Conservation (phyloP, 92 coral and sea anemone genomes). For the Plumapathes pennacea region DNA sequence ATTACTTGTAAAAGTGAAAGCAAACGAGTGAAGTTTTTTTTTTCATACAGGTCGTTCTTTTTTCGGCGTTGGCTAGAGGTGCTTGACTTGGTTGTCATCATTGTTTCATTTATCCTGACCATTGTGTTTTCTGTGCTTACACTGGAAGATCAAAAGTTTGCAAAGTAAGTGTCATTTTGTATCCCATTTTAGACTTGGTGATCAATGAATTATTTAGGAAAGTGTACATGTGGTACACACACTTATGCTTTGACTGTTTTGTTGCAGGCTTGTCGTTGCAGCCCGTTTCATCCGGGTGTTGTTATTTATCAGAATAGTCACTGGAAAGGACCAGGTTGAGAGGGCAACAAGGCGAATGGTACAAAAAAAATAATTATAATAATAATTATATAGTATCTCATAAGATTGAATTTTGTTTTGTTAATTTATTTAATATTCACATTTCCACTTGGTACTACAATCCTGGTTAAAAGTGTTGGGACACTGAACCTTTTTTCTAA, state of each 20-base stretch:
- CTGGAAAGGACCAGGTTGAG: conserved; percentile 92
- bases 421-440: background rate
- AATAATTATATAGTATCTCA: too few relatives aligned
- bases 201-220: too few relatives aligned
- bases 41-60: conserved; percentile 62
- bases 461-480: too few relatives aligned
- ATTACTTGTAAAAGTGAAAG: background rate
- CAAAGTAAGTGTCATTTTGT: conserved; percentile 88
- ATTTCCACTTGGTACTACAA: too few relatives aligned
- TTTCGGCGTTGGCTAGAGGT: conserved; percentile 95
- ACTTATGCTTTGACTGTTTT: background rate
- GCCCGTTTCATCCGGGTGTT: conserved; percentile 84
- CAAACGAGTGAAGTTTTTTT: background rate
- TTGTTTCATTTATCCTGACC: conserved; percentile 79
- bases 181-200: too few relatives aligned
- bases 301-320: conserved; percentile 87
- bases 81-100: conserved; percentile 72
- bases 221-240: background rate
- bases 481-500: too few relatives aligned
- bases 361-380: background rate
- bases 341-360: conserved; percentile 98
- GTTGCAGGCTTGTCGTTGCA: conserved; percentile 75
- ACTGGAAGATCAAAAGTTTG: conserved; percentile 63
- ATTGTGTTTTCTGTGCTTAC: conserved; percentile 65
- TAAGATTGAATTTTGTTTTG: background rate